Conservation (phyloP, 2,888 invertebrate genomes). For the Microctonus hyperodae region DNA sequence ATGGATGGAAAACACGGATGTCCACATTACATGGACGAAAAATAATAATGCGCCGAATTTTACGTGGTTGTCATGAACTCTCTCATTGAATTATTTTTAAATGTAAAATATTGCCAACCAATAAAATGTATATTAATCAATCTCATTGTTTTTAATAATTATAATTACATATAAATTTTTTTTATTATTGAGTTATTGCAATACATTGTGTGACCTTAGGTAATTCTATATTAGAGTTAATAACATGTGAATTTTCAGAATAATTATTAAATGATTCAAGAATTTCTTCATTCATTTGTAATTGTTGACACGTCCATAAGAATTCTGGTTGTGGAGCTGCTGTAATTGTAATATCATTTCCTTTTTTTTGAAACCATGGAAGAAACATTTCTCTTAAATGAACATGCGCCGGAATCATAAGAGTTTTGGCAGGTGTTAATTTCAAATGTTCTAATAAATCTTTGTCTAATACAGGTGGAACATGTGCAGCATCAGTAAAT, state of each 20-base stretch:
- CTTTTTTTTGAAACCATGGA: slow-evolving; percentile 38
- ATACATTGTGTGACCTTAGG: neutral
- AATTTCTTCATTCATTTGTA: slow-evolving; percentile 46
- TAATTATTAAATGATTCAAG: slow-evolving; percentile 12
- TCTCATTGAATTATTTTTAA: slow-evolving; percentile 67
- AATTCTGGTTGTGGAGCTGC: slow-evolving; percentile 56
- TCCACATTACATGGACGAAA: slow-evolving; percentile 74
- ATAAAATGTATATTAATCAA: neutral
- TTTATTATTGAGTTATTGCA: slow-evolving; percentile 23
- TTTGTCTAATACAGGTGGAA: slow-evolving; percentile 42
- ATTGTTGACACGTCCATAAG: slow-evolving; percentile 55
- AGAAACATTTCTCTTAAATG: slow-evolving; percentile 53
- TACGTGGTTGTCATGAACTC: slow-evolving; percentile 76
- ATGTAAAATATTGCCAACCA: neutral
- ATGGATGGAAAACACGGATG: slow-evolving; percentile 76
- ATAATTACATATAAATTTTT: neutral
- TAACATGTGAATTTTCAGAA: neutral
- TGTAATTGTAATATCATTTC: slow-evolving; percentile 47
- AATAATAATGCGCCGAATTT: slow-evolving; percentile 76
- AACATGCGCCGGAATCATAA: slow-evolving; percentile 56
- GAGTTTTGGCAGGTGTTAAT: slow-evolving; percentile 41
- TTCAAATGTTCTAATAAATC: slow-evolving; percentile 43
- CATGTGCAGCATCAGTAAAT: slow-evolving; percentile 44
- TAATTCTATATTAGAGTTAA: neutral
- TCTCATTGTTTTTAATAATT: no score